These are phyloP conservation scores for Coremacera marginata DNA, from an alignment of 2,888 invertebrate genomes.

Conservation along the genomic window DNA sequence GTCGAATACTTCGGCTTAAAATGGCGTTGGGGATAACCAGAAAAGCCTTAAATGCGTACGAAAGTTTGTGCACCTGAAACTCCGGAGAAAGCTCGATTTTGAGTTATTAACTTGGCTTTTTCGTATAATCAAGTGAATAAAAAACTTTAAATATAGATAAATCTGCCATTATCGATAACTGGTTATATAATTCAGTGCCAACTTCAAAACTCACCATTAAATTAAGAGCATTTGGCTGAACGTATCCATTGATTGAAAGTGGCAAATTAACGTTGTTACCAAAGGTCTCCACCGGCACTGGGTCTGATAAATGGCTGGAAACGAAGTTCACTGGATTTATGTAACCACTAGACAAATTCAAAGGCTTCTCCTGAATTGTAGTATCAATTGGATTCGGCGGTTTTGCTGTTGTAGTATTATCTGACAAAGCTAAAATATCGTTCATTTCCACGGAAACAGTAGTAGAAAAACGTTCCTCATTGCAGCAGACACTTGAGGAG, in stretches of 20 bases:
- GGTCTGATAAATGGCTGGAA: background rate
- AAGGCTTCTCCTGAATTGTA: background rate
- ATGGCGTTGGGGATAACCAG: too few relatives aligned
- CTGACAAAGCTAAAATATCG: conserved; percentile 49
- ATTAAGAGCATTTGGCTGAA: conserved; percentile 52
- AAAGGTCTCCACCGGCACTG: background rate
- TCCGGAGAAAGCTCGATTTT: too few relatives aligned
- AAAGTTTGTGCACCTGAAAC: too few relatives aligned
- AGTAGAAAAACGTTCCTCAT: conserved; percentile 46
- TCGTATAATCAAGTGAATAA: too few relatives aligned
- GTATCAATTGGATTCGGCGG: background rate
- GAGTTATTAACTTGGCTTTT: too few relatives aligned
- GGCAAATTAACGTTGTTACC: background rate
- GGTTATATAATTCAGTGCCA: background rate
- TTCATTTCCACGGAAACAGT: conserved; percentile 53
- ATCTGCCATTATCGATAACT: background rate
- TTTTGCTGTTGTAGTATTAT: conserved; percentile 41
- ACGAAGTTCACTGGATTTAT: background rate
- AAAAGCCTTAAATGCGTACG: too few relatives aligned
- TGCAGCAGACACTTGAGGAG: conserved; percentile 7
- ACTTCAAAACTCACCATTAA: conserved; percentile 48
- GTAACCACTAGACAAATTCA: background rate
- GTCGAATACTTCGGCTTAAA: too few relatives aligned
- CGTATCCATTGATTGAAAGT: conserved; percentile 50
- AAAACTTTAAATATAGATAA: background rate